Evolutionary conservation across 2,113 vertebrate genomes (phyloP), one percentile per base, ranked within the genome.

Genomic region (Myrmecobius fasciatus): DNA sequence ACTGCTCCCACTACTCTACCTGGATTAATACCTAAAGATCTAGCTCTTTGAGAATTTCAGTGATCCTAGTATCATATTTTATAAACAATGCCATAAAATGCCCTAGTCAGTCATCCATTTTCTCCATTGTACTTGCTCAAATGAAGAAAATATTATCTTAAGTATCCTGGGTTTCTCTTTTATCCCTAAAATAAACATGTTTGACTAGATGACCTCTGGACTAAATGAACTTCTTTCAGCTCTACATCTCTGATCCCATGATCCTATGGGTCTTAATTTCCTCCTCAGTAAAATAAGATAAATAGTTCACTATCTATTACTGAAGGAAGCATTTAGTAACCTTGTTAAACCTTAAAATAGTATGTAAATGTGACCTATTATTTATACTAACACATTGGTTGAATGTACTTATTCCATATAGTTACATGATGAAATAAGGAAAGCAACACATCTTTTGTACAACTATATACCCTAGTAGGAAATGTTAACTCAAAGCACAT

Each of bases 361-460:
- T 24, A 83, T 83, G 17, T 22, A 83, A 83, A 83, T n/a, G 67
- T 83, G 67, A n/a, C 4, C 17, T 83, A n/a, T 83, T 83, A 83
- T 83, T 83, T 24, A 83, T 83, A 43, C n/a, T 43, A 43, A 43
- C 7, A 83, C 36, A 14, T 91, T 48, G 89, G 36, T 24, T 56
- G 53, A 94, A 56, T 31, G n/a, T 14, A 83, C 20, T 83, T n/a
- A 83, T 43, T 83, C n/a, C 67, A 53, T 52, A 31, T 92, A 91
- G 46, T 53, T 67, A 67, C 11, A 48, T 93, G 26, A 17, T 43
- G 51, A 8, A 0, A 56, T 49, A 75, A 24, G n/a, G 49, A 1
- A 22, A 47, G 10, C 8, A 25, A 4, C 10, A 25, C 90, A 8
- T 26, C 43, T 67, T 0, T 9, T 26, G 0, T 4, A 28, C 48